phyloP scores from a whole-genome alignment of 2,113 vertebrate genomes.

The Rissa tridactyla region DNA sequence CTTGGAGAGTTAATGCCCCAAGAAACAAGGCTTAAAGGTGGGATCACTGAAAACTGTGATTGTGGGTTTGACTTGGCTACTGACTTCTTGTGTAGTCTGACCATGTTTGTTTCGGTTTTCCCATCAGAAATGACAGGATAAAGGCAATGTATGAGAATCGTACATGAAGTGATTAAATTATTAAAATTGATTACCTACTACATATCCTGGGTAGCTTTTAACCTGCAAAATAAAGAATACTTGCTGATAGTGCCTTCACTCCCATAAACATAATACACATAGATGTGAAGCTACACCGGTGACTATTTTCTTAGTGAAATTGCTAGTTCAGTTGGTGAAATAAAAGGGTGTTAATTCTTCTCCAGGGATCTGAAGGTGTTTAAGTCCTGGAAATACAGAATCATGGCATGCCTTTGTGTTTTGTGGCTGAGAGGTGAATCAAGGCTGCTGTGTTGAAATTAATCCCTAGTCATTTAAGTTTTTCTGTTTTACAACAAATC shows the following conservation, averaged over 20 bases:
- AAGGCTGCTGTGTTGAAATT: neutral
- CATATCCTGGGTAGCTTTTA: neutral
- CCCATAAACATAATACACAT: neutral
- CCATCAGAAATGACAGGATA: neutral
- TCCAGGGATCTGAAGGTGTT: neutral
- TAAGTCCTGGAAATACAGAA: neutral
- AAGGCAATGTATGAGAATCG: neutral
- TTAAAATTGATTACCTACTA: neutral
- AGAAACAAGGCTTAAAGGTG: neutral
- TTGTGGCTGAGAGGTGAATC: neutral
- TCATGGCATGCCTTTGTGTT: neutral
- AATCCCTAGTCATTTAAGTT: too few relatives aligned
- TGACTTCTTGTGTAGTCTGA: neutral
- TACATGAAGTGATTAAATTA: neutral
- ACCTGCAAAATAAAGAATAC: neutral
- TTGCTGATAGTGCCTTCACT: neutral
- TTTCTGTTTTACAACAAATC: neutral
- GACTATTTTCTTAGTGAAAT: neutral
- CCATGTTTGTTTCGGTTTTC: neutral
- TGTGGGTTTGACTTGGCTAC: neutral
- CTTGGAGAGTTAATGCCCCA: neutral
- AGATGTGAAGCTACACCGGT: neutral
- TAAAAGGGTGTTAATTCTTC: neutral
- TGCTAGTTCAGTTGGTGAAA: neutral
- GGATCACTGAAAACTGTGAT: neutral